Evolutionary conservation across 2,797 vertebrate genomes (phyloP).

Genomic region (Phaenicophaeus curvirostris): DNA sequence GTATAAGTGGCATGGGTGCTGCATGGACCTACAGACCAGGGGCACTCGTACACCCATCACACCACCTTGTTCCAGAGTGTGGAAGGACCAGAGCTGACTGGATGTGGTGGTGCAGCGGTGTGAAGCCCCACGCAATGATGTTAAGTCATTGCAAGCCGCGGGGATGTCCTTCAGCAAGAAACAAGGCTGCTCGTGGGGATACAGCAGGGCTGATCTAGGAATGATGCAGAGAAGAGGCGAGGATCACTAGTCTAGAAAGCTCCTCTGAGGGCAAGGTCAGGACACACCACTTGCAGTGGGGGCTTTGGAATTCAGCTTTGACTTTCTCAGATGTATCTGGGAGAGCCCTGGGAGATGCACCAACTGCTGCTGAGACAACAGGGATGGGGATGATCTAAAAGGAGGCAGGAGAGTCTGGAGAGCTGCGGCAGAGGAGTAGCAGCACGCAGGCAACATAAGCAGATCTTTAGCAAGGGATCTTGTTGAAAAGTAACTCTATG

Average conservation of each 20-base stretch:
- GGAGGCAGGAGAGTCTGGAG: not conserved
- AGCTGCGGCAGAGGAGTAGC: not conserved
- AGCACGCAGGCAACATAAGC: not conserved
- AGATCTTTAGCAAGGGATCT: not conserved
- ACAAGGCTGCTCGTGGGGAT: not conserved
- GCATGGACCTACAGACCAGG: accelerated
- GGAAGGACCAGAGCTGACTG: not conserved
- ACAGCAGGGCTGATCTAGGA: not conserved
- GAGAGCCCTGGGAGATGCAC: not conserved
- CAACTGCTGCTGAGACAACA: not conserved
- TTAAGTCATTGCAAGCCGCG: not conserved
- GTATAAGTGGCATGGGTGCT: not conserved
- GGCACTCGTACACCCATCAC: not conserved
- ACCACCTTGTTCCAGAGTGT: not conserved
- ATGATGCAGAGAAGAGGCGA: not conserved
- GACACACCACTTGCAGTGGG: not conserved
- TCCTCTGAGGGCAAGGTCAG: not conserved
- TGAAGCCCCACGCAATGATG: not conserved
- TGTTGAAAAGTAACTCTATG: not conserved
- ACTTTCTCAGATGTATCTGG: not conserved
- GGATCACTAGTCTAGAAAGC: not conserved
- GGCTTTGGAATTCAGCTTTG: not conserved
- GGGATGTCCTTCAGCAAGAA: not conserved
- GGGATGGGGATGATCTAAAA: not conserved
- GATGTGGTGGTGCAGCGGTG: not conserved